phyloP scores from a whole-genome alignment of 2,888 invertebrate genomes.

The Pheosia gnoma region DNA sequence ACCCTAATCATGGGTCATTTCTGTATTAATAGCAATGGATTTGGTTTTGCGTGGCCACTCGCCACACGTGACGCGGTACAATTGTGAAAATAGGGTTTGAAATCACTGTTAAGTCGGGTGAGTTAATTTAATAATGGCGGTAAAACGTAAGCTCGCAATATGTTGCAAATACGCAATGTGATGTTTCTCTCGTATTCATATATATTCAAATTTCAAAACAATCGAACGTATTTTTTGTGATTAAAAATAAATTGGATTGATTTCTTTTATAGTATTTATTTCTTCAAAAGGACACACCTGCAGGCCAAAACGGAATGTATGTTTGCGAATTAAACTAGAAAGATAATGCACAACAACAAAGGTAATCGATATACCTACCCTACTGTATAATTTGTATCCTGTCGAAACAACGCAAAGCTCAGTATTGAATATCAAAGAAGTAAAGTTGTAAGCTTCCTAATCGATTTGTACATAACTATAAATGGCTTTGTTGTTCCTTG shows the following conservation, averaged over 20 bases:
- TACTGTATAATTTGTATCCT: background rate
- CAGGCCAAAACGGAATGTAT: no score
- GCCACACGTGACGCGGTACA: conserved; percentile 52
- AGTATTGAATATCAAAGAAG: background rate
- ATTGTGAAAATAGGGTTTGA: conserved; percentile 40
- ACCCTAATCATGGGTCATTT: conserved; percentile 12
- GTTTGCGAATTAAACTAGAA: background rate
- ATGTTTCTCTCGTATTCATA: no score
- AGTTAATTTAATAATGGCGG: conserved; percentile 17
- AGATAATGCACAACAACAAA: background rate
- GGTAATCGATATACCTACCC: background rate
- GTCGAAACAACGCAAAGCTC: background rate
- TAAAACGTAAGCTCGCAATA: conserved; percentile 15
- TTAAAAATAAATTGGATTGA: background rate
- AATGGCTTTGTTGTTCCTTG: no score
- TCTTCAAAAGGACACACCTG: no score
- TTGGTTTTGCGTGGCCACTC: conserved; percentile 65
- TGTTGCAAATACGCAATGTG: background rate
- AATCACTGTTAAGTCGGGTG: conserved; percentile 22
- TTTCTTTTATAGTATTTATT: no score
- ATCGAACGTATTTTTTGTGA: background rate
- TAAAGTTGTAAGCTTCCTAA: background rate
- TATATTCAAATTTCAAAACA: background rate
- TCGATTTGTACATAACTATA: no score
- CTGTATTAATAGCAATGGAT: conserved; percentile 34